These are phyloP conservation scores for Trissolcus brochymenae DNA, from an alignment of 2,888 invertebrate genomes.

Conservation along the genomic window DNA sequence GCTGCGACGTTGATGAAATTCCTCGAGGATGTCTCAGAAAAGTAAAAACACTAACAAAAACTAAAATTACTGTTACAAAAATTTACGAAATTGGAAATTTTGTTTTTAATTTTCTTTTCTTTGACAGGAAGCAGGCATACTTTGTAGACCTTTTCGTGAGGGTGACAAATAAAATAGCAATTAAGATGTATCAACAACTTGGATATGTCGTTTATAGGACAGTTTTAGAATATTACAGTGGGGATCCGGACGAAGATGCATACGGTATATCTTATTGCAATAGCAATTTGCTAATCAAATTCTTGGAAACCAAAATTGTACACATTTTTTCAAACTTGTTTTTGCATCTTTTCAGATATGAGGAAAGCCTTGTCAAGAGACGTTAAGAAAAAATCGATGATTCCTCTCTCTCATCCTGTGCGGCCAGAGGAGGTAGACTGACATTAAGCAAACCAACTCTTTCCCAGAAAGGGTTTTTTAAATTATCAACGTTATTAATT, in stretches of 20 bases:
- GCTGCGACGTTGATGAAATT: slow-evolving; percentile 96
- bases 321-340: background rate
- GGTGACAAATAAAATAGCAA: slow-evolving; percentile 97
- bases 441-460: slow-evolving; percentile 53
- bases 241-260: slow-evolving; percentile 98
- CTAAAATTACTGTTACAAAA: background rate
- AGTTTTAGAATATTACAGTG: slow-evolving; percentile 98
- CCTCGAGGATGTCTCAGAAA: slow-evolving; percentile 97
- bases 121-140: slow-evolving; percentile 91
- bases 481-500: background rate
- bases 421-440: slow-evolving; percentile 95
- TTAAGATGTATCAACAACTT: slow-evolving; percentile 96
- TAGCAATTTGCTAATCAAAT: background rate
- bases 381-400: slow-evolving; percentile 91
- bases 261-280: slow-evolving; percentile 83
- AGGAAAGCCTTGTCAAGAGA: slow-evolving; percentile 97
- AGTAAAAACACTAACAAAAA: slow-evolving; percentile 78
- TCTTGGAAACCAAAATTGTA: slow-evolving; percentile 1
- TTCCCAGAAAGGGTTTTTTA: slow-evolving; percentile 1
- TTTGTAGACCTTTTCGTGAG: slow-evolving; percentile 99
- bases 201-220: slow-evolving; percentile 98
- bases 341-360: slow-evolving; percentile 88
- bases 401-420: slow-evolving; percentile 96
- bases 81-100: too few species aligned
- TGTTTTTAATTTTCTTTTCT: too few species aligned